Evolutionary conservation across 2,888 invertebrate species (phyloP), one percentile per base, ranked within the genome.

Genomic region (Agrotis ipsilon): DNA sequence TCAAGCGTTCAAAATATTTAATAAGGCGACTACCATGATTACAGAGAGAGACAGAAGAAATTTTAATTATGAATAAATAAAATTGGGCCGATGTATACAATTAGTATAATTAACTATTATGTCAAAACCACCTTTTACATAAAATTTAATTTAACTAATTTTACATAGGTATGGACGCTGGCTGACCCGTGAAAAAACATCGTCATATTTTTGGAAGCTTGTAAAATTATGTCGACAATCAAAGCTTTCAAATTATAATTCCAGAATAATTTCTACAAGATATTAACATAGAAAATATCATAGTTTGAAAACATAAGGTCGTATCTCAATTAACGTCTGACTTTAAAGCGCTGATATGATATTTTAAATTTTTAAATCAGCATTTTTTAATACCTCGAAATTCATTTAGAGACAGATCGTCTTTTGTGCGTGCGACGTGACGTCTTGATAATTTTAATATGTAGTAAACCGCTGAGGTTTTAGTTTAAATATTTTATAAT

Each of bases 221-320:
- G 39, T 9, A 4, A 39, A 11, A 39, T 39, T 9, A 39, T 9
- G 2, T 39, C 9, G 46, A 57, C 69, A 76, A 60, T 64, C 70
- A 72, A 51, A 62, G 24, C 48, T 62, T 69, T 24, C 14, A 54
- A 77, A 72, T 67, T 64, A 78, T 57, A 67, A 61, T 65, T 62
- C 64, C 32, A 46, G 79, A 72, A 81, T 78, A 81, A 78, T 78
- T 78, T 78, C 55, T 55, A 62, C 51, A 63, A 71, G 63, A 27
- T 14, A 76, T 71, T 81, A 71, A 24, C 66, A 64, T 57, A 81
- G 66, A 55, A 62, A 78, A 81, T 52, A 66, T 71, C 59, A 67
- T 54, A 66, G 52, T 67, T 60, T 45, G 61, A 43, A n/a, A 39
- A 52, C 51, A 21, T 62, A 58, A 66, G 51, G 51, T 74, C 55